Base-by-base conservation (phyloP, 2,113 vertebrate genomes). In the Ammodytes marinus region DNA sequence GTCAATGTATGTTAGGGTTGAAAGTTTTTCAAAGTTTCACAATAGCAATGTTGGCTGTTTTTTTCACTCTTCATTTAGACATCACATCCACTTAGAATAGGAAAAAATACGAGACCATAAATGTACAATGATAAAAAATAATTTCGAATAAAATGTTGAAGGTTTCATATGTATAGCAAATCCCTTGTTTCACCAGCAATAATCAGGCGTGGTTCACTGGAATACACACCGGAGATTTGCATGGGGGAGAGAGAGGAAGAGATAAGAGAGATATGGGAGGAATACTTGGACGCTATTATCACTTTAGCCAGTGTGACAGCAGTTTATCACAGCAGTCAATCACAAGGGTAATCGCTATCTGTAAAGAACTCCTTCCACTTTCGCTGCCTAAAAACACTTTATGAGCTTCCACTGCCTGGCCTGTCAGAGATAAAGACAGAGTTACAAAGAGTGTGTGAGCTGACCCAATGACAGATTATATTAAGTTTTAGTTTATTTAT, bases 261-360 rank as follows among this genome's bases (percentile, higher is more conserved):
- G 73, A 82, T 67, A 74, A 58, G 57, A 63, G 52, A 80, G 80
- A 80, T 79, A 80, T 53, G 82, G 6, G 42, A 76, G 77, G 60
- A 79, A 86, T 74, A 61, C 82, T 45, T 47, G 74, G 86, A 84
- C 52, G 68, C 58, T 17, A 75, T 86, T 85, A 85, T 82, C 76
- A 85, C 70, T 80, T 86, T 54, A 85, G 74, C 49, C 72, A 43
- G 69, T 52, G 64, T 39, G 59, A 19, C 60, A 85, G 55, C 52
- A n/a, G 69, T 90, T 93, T 87, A 89, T 91, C 89, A 74, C 72
- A 53, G 74, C 81, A 77, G 77, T 85, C 79, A 77, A 79, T 89
- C 80, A 83, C 66, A n/a, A n/a, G 71, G 27, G 77, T 59, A 69
- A 80, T 86, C 79, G 61, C 74, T 71, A 70, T 86, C 83, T 77